These are phyloP conservation scores for Parnassius apollo DNA, from an alignment of 2,888 invertebrate species.

Conservation along the genomic window DNA sequence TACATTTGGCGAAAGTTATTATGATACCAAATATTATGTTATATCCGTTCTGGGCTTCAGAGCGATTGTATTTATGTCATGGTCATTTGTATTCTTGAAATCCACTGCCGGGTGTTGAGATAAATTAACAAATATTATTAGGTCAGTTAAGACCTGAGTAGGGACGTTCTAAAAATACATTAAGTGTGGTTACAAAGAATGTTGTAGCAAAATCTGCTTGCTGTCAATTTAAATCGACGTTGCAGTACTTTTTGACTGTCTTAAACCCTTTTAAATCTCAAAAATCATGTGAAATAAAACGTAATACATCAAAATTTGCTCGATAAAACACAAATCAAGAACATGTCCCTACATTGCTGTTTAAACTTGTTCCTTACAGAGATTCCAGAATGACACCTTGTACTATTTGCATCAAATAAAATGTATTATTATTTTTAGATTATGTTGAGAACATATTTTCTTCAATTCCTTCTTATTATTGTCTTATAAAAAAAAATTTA, in stretches of 20 bases:
- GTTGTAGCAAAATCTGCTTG: neutral
- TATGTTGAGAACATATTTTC: no score
- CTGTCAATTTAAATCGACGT: neutral
- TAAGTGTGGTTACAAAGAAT: neutral
- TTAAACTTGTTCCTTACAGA: no score
- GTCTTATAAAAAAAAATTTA: no score
- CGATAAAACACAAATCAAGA: no score
- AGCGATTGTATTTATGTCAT: conserved; percentile 56
- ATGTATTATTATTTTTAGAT: no score
- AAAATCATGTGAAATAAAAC: neutral
- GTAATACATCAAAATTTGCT: neutral
- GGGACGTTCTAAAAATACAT: conserved; percentile 13
- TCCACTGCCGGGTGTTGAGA: conserved; percentile 59
- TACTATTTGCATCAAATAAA: no score
- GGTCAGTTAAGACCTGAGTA: conserved; percentile 30
- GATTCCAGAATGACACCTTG: no score
- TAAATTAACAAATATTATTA: conserved; percentile 47
- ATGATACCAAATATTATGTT: conserved; percentile 46
- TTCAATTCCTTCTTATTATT: no score
- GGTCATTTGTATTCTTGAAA: conserved; percentile 51
- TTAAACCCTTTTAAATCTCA: neutral
- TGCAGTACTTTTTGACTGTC: neutral
- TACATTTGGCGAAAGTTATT: conserved; percentile 52
- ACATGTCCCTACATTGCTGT: no score
- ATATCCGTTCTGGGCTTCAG: conserved; percentile 42